phyloP scores from a whole-genome alignment of 1,140 invertebrate species.

The Caenorhabditis remanei region DNA sequence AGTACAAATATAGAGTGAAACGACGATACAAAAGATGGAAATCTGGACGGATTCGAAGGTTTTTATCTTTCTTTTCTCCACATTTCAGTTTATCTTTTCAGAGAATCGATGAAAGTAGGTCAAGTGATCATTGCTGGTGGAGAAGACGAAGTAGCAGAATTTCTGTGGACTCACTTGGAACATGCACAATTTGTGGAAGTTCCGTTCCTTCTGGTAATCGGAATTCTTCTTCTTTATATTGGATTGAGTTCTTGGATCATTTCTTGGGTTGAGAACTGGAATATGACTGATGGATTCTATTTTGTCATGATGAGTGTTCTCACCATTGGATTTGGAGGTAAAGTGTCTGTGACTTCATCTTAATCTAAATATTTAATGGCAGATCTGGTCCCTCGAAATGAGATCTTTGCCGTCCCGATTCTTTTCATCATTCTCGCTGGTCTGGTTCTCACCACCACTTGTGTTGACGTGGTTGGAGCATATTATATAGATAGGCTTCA shows the following conservation, averaged over 20 bases:
- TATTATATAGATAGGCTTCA: conserved; percentile 77
- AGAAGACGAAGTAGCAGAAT: conserved; percentile 75
- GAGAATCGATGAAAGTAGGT: conserved; percentile 64
- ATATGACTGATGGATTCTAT: conserved; percentile 72
- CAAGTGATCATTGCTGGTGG: conserved; percentile 76
- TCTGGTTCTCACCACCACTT: conserved; percentile 75
- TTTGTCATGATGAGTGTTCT: conserved; percentile 77
- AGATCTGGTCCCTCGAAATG: conserved; percentile 76
- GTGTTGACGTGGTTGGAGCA: conserved; percentile 76
- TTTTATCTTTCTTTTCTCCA: not conserved
- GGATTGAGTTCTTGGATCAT: conserved; percentile 70
- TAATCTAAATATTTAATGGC: conserved; percentile 13
- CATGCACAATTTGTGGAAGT: conserved; percentile 77
- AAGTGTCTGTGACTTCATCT: not conserved
- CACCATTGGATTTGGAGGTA: conserved; percentile 77
- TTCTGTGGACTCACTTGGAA: conserved; percentile 77
- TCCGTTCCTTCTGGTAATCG: conserved; percentile 54
- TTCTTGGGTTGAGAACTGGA: conserved; percentile 73
- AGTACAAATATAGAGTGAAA: conserved; percentile 71
- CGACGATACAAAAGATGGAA: conserved; percentile 69
- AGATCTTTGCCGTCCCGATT: conserved; percentile 69
- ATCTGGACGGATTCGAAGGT: conserved; percentile 62
- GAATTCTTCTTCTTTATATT: conserved; percentile 72
- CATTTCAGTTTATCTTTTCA: not conserved
- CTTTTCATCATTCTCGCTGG: conserved; percentile 72